These are phyloP conservation scores for Masnerella sp. DNA, from an alignment of 2,888 invertebrate species.

Conservation along the genomic window DNA sequence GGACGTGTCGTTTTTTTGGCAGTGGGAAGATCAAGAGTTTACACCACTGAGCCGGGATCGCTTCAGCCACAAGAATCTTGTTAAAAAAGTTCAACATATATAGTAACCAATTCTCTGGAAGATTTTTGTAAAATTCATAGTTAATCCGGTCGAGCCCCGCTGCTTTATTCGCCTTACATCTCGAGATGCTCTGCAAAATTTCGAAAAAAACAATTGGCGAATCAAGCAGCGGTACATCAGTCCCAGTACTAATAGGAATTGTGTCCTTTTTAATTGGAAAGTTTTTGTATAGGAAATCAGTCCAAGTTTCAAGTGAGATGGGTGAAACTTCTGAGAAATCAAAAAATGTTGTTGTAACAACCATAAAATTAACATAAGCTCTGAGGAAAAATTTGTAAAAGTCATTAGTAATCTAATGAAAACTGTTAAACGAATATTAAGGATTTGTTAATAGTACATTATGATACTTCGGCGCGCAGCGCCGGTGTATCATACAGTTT, in stretches of 20 bases:
- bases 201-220: not conserved
- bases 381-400: no score
- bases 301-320: not conserved
- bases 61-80: not conserved
- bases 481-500: no score
- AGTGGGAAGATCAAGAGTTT: not conserved
- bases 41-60: not conserved
- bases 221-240: not conserved
- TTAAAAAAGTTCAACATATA: not conserved
- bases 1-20: not conserved
- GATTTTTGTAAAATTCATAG: not conserved
- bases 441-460: no score
- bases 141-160: not conserved
- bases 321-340: no score
- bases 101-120: not conserved
- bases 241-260: not conserved
- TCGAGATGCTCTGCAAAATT: not conserved
- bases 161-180: not conserved
- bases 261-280: not conserved
- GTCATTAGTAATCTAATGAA: no score
- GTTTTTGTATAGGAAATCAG: conserved; percentile 1
- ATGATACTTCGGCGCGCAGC: no score
- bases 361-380: no score
- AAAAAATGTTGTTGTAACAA: no score
- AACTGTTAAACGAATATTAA: no score